Percentiles rank a stretch among this genome's conserved stretches.
Conservation (phyloP, 2,797 vertebrate species). For the Aphelocoma californica region DNA sequence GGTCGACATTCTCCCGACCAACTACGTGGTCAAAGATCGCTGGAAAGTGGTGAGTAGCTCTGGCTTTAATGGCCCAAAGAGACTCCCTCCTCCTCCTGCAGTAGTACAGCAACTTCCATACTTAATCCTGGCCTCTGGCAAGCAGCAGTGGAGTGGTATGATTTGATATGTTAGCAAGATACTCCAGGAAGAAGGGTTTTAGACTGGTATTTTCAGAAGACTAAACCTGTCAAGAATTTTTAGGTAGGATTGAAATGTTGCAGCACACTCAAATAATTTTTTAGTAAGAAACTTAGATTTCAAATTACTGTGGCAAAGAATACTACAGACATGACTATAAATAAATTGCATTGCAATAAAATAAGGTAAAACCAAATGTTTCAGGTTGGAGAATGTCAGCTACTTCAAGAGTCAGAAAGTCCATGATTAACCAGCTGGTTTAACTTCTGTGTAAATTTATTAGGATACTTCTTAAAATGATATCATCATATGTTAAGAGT, state of each 20-base stretch:
- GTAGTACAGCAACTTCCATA: neutral
- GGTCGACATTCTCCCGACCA: slow-evolving; percentile 95
- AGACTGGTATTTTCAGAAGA: neutral
- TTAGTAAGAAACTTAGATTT: neutral
- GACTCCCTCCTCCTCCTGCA: neutral
- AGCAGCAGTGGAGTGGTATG: neutral
- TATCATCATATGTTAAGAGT: neutral
- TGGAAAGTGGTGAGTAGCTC: slow-evolving; percentile 96
- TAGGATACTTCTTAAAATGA: neutral
- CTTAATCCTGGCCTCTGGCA: neutral
- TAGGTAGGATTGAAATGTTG: neutral
- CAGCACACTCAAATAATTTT: neutral
- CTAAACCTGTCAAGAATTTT: neutral
- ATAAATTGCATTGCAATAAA: neutral
- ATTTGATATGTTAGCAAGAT: neutral
- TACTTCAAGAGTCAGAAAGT: neutral
- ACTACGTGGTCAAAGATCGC: slow-evolving; percentile 97
- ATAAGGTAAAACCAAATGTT: neutral
- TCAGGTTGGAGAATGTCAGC: neutral
- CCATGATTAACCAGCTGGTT: neutral
- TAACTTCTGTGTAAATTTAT: neutral
- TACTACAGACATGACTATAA: neutral
- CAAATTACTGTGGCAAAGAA: neutral
- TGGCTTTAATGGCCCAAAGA: neutral
- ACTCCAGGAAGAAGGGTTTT: neutral